Evolutionary conservation across 1,140 invertebrate genomes (phyloP), one percentile per base, ranked within the genome.

Genomic region (Heliconius himera): DNA sequence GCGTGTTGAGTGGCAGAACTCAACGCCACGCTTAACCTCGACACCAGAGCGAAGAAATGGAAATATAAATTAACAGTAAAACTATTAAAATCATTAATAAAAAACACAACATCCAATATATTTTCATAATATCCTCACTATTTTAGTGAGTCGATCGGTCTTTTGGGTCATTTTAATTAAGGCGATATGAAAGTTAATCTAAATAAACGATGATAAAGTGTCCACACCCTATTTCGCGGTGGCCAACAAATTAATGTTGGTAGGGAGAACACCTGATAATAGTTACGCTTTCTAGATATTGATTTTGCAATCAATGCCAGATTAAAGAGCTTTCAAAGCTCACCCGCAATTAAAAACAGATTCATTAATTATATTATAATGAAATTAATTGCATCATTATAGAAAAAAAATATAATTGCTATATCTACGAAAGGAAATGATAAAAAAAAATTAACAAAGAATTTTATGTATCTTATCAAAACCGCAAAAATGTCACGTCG

Each of bases 271-370:
- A 91, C 90, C 88, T 90, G 86, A 82, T 86, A 78, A 88, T 91
- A 91, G 87, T 88, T 88, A 80, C 83, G 87, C 82, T 79, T 80
- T 78, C 70, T 75, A 51, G 78, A 77, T 92, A 94, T 93, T 88
- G 92, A 94, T 94, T 94, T 94, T 90, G 87, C 87, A 93, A 92
- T 93, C 87, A 93, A 89, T 89, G 83, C 86, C 87, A 82, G 86
- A 89, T 92, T 90, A 91, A 82, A 87, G 79, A 86, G 70, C 83
- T 76, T 66, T 73, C 73, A 77, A 74, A 81, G 84, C 81, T 82
- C 85, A 73, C 74, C 56, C 82, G 46, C 51, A 76, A 76, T 73
- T 70, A 79, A 41, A 74, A 74, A 75, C 73, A 70, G 78, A 79
- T 75, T 66, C 60, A 66, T 66, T 66, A 66, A 29, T 66, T 66